These are phyloP conservation scores for Thermophis baileyi DNA, from an alignment of 2,113 vertebrate species.

Conservation along the genomic window DNA sequence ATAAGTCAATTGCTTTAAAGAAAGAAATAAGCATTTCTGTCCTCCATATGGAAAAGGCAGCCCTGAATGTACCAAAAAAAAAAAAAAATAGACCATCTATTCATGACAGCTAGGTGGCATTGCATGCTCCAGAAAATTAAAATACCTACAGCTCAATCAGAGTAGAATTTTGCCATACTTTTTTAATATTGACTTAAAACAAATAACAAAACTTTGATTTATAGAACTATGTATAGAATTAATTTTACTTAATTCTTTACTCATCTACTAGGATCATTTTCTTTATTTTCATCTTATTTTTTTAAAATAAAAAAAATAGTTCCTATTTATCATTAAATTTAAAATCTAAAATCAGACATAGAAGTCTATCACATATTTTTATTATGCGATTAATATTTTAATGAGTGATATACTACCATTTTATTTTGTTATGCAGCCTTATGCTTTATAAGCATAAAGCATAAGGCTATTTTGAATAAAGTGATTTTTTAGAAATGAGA, in stretches of 20 bases:
- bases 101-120: slow-evolving; percentile 52
- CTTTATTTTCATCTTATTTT: neutral
- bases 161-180: slow-evolving; percentile 17
- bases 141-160: slow-evolving; percentile 41
- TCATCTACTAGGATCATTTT: neutral
- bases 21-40: slow-evolving; percentile 3
- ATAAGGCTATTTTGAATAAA: too few relatives aligned
- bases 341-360: neutral
- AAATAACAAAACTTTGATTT: slow-evolving; percentile 62
- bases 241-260: neutral
- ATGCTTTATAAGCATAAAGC: too few relatives aligned
- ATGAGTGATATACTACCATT: neutral
- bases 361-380: slow-evolving; percentile 6
- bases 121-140: slow-evolving; percentile 68
- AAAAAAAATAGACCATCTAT: slow-evolving; percentile 49
- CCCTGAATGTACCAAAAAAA: slow-evolving; percentile 47
- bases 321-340: neutral
- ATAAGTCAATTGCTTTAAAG: slow-evolving; percentile 10
- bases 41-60: slow-evolving; percentile 21
- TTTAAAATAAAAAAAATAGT: neutral
- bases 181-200: slow-evolving; percentile 54
- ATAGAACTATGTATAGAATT: slow-evolving; percentile 38
- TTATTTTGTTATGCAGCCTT: neutral
- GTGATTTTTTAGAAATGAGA: slow-evolving; percentile 44
- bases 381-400: slow-evolving; percentile 6